These are phyloP conservation scores for Andrena trimmerana DNA, from an alignment of 2,888 invertebrate genomes.

Conservation along the genomic window DNA sequence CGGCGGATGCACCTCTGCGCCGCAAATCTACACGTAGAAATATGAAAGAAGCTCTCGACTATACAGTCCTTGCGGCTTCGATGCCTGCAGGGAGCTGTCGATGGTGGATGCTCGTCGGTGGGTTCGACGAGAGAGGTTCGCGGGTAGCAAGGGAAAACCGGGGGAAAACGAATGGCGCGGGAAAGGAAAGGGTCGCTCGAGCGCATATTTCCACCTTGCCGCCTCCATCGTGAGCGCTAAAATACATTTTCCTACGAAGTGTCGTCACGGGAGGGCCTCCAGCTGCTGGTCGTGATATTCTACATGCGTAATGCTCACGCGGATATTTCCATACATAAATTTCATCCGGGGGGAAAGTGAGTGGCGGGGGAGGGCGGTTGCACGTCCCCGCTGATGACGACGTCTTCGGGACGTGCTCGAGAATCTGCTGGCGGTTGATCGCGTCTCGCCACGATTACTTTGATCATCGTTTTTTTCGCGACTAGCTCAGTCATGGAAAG, in stretches of 20 bases:
- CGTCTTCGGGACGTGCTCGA: constrained; percentile 46
- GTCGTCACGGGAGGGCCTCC: constrained; percentile 77
- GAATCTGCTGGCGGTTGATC: constrained; percentile 37
- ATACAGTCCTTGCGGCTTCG: constrained; percentile 14
- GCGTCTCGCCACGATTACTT: constrained; percentile 20
- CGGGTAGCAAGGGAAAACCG: constrained; percentile 21
- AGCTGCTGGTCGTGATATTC: constrained; percentile 81
- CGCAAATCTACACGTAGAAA: constrained; percentile 75
- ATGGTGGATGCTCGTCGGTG: constrained; percentile 47
- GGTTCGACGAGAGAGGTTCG: constrained; percentile 36
- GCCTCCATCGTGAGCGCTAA: constrained; percentile 72
- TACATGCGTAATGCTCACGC: constrained; percentile 81
- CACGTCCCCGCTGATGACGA: constrained; percentile 58
- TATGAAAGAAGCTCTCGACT: constrained; percentile 43
- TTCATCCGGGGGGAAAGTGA: constrained; percentile 72
- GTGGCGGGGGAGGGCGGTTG: constrained; percentile 41
- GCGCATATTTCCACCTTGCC: constrained; percentile 78
- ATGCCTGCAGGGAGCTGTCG: constrained; percentile 49
- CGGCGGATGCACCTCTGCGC: constrained; percentile 72
- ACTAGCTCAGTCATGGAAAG: neutral
- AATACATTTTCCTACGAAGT: constrained; percentile 80
- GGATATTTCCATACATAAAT: constrained; percentile 83
- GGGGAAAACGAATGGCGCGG: constrained; percentile 51
- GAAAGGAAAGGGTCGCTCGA: constrained; percentile 71
- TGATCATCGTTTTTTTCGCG: neutral